Conservation (phyloP, 2,113 vertebrate genomes). For the Neotoma lepida region DNA sequence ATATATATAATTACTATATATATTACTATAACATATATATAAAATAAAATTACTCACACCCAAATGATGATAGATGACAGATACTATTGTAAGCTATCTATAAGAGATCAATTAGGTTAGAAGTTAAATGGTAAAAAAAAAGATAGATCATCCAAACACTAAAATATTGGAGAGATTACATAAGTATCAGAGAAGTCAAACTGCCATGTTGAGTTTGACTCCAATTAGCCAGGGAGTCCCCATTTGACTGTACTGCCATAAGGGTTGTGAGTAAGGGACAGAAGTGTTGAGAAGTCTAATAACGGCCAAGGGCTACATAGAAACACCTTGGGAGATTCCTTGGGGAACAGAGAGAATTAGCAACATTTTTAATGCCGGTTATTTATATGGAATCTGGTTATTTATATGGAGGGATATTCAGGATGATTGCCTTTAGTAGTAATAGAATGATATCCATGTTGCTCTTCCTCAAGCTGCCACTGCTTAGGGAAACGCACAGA, state of each 20-base stretch:
- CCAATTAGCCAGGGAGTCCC: neutral
- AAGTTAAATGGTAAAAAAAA: slow-evolving; percentile 27
- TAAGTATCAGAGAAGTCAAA: slow-evolving; percentile 15
- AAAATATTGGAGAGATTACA: neutral
- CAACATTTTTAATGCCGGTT: neutral
- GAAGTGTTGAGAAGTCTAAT: neutral
- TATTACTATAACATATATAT: too few relatives aligned
- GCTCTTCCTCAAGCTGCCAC: neutral
- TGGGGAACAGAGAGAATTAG: neutral
- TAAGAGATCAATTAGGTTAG: slow-evolving; percentile 30
- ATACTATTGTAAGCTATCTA: neutral
- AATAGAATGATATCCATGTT: neutral
- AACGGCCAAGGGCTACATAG: neutral
- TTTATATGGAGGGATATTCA: neutral
- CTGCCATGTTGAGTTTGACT: neutral
- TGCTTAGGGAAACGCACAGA: neutral
- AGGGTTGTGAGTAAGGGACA: neutral
- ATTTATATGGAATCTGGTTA: neutral
- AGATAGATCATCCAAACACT: neutral
- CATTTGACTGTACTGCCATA: neutral
- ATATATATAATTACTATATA: too few relatives aligned
- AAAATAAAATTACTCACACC: neutral
- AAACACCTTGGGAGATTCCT: neutral
- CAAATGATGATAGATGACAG: neutral
- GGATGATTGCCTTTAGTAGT: neutral